A percentile compares a stretch with the other conserved stretches of the same genome.
Evolutionary conservation across 2,113 vertebrate genomes (phyloP).

Genomic region (Anhinga anhinga): DNA sequence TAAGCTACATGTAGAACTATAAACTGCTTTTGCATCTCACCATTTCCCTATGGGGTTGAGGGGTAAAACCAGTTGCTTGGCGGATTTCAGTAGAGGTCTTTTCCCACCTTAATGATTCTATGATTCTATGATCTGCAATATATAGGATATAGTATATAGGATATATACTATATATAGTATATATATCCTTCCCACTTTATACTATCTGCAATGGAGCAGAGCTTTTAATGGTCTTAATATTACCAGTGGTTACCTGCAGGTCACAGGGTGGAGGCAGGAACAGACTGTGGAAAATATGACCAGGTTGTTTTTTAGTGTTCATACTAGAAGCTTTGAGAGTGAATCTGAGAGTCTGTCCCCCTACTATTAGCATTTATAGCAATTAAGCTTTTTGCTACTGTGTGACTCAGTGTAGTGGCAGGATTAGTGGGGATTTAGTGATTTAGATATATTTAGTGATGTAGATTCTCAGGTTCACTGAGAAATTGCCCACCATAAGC

Average conservation of each 20-base stretch:
- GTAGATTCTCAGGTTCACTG: neutral
- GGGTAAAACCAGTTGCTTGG: neutral
- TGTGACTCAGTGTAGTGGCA: neutral
- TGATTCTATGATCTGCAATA: neutral
- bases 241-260: neutral
- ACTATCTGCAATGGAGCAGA: neutral
- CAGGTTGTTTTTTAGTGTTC: neutral
- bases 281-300: neutral
- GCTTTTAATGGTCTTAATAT: neutral
- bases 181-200: neutral
- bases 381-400: neutral
- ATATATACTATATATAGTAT: too few species aligned
- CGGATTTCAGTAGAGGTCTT: neutral
- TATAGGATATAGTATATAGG: neutral
- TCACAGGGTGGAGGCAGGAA: neutral
- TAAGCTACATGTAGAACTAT: neutral
- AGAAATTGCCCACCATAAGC: neutral
- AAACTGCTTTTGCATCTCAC: neutral
- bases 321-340: neutral
- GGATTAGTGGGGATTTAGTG: neutral
- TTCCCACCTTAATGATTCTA: too few species aligned
- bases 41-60: neutral
- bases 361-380: neutral
- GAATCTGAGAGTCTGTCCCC: neutral
- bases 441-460: constrained; percentile 1